Evolutionary conservation across 2,888 invertebrate species (phyloP).

Genomic region (Ectropis crepuscularia): DNA sequence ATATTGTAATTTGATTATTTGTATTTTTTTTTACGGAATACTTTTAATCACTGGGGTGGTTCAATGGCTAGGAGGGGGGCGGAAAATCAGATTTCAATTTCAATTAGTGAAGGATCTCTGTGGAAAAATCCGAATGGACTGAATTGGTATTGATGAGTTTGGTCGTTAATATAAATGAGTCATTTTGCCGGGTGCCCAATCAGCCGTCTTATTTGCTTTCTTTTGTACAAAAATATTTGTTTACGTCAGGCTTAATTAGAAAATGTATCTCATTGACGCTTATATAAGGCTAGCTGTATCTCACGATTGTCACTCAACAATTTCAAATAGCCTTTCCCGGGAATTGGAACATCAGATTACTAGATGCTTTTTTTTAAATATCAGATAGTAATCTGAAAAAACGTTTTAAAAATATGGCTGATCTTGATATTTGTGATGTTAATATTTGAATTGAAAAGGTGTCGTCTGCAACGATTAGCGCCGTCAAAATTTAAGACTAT

Average conservation of each 20-base stretch:
- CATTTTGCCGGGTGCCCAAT: constrained; percentile 66
- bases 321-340: no score
- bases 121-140: constrained; percentile 72
- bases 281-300: background rate
- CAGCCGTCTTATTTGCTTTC: constrained; percentile 52
- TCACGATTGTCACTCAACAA: no score
- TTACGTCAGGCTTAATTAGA: constrained; percentile 25
- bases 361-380: no score
- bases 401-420: no score
- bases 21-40: constrained; percentile 80
- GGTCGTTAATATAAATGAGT: constrained; percentile 79
- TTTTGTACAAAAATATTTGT: constrained; percentile 28
- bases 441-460: no score
- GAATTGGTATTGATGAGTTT: constrained; percentile 82
- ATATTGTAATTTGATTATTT: constrained; percentile 86
- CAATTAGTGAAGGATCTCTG: constrained; percentile 81
- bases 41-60: constrained; percentile 80
- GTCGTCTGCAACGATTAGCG: no score
- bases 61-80: constrained; percentile 63
- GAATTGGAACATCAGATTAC: no score
- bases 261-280: constrained; percentile 14
- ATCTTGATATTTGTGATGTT: no score
- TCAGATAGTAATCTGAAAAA: no score
- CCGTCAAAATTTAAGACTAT: no score
- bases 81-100: constrained; percentile 84